These are phyloP conservation scores for Deroplatys truncata DNA, from an alignment of 2,888 invertebrate species.

Conservation along the genomic window DNA sequence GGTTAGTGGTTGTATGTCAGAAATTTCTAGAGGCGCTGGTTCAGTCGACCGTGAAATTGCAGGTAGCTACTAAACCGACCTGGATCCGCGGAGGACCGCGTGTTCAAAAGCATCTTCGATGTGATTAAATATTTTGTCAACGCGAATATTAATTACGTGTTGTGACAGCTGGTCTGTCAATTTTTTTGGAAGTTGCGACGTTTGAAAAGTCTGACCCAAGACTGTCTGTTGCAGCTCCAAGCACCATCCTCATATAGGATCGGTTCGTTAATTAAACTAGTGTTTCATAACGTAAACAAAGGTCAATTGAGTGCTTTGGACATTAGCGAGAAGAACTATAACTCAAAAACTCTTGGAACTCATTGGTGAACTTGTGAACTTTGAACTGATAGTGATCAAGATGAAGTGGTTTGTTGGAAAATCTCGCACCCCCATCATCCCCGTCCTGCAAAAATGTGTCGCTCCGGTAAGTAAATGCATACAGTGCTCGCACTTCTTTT, in stretches of 20 bases:
- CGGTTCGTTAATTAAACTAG: neutral
- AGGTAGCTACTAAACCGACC: neutral
- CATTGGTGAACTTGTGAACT: neutral
- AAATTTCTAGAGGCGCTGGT: neutral
- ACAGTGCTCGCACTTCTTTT: too few relatives aligned
- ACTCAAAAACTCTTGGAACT: neutral
- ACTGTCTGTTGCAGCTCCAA: neutral
- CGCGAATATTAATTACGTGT: neutral
- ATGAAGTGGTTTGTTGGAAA: slow-evolving; percentile 1
- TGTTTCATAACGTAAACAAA: neutral
- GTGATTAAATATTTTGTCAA: neutral
- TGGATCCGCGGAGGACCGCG: neutral
- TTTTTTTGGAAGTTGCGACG: neutral
- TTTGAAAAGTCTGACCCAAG: neutral
- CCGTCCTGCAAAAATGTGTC: neutral
- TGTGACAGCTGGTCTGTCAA: neutral
- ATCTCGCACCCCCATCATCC: neutral
- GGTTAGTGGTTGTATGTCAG: too few relatives aligned
- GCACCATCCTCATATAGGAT: neutral
- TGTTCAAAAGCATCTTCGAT: neutral
- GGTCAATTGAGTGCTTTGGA: neutral
- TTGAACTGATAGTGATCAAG: neutral
- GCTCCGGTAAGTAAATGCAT: neutral
- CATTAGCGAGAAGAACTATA: neutral
- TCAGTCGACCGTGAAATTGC: neutral